phyloP scores from a whole-genome alignment of 2,888 invertebrate genomes.

The Chloroclysta siterata region DNA sequence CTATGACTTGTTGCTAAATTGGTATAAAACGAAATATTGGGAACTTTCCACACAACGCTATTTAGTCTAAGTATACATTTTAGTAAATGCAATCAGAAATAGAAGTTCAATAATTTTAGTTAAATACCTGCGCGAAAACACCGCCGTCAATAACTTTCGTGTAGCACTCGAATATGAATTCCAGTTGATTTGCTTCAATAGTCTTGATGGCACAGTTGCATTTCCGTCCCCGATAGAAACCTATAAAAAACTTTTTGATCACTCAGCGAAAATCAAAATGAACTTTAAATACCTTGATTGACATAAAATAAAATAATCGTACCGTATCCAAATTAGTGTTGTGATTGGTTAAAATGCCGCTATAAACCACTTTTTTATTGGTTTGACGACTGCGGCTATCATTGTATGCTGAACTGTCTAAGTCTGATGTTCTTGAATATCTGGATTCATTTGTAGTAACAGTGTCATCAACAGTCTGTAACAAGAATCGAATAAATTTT shows the following conservation, averaged over 20 bases:
- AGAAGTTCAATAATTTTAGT: no score
- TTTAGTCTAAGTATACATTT: no score
- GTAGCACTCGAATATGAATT: slow-evolving; percentile 78
- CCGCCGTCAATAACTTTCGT: slow-evolving; percentile 73
- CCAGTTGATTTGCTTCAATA: slow-evolving; percentile 78
- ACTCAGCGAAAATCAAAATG: no score
- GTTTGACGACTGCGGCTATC: slow-evolving; percentile 16
- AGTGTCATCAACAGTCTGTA: slow-evolving; percentile 28
- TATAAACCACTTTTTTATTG: slow-evolving; percentile 25
- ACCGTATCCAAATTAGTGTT: slow-evolving; percentile 45
- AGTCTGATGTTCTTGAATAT: slow-evolving; percentile 15
- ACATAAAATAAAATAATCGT: slow-evolving; percentile 1
- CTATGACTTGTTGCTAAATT: no score
- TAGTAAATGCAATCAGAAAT: no score
- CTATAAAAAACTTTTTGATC: slow-evolving; percentile 37
- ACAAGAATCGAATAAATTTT: slow-evolving; percentile 3
- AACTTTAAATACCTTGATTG: no score
- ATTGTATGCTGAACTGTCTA: slow-evolving; percentile 14
- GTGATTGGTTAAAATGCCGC: slow-evolving; percentile 37
- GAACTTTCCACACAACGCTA: no score
- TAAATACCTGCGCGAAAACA: slow-evolving; percentile 73
- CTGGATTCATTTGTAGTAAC: slow-evolving; percentile 15
- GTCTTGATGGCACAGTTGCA: slow-evolving; percentile 51
- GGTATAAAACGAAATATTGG: no score
- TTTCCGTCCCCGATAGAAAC: slow-evolving; percentile 58